Base-by-base conservation (phyloP, 2,797 vertebrate genomes). In the Acridotheres tristis region DNA sequence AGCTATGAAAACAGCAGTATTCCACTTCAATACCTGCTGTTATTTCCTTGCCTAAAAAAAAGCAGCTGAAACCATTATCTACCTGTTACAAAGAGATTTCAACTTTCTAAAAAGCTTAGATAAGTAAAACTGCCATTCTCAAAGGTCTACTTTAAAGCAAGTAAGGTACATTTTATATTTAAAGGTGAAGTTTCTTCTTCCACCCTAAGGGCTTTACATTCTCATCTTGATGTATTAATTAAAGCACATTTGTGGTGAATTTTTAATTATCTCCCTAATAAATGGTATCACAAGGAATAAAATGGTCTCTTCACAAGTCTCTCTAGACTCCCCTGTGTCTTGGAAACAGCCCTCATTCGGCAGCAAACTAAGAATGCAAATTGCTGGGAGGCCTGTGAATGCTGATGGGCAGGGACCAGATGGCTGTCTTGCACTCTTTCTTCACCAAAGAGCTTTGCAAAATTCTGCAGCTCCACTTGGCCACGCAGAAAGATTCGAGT, bases 221-320 rank as follows among this genome's bases (percentile, higher is more conserved):
- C 89, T 91, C 79, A 62, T 93, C 55, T 82, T 90, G 91, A 91
- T 94, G 77, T 94, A 94, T 94, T 96, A 96, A 96, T 96, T 96
- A 93, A 80, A 94, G 80, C 63, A 91, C 73, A 66, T 89, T 91
- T 91, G 82, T 42, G 59, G 92, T 78, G 94, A 94, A 91, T 95
- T 95, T 96, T 97, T 95, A 96, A 94, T 96, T 96, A 94, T 88
- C 91, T 92, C 51, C 87, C 93, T 93, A 93, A 96, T 96, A 96
- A 94, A 94, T 43, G 89, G 76, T 84, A 95, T 96, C 89, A 85
- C 76, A 94, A 93, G 85, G 94, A 97, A 94, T 91, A 94, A 91
- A 92, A 92, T 4, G 20, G 66, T 92, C 82, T 96, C 89, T 91
- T 89, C 87, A 53, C 73, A 94, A 85, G 89, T 34, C 81, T 93